phyloP scores from a whole-genome alignment of 2,797 vertebrate genomes.

The Tokudaia tokunoshimensis region DNA sequence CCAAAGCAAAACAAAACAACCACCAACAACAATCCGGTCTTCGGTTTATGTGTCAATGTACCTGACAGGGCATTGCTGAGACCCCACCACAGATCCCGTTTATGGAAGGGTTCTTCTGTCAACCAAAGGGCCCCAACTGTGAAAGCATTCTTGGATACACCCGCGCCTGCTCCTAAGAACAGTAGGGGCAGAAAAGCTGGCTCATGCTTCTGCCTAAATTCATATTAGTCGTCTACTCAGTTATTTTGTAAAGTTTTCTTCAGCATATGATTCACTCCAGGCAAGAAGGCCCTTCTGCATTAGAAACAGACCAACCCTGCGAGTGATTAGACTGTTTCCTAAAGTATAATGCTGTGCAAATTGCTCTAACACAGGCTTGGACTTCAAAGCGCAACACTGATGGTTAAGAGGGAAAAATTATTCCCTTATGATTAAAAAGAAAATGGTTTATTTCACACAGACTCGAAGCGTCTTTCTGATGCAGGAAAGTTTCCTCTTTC shows the following conservation, averaged over 20 bases:
- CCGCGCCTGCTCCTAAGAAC: neutral
- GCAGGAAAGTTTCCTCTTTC: slow-evolving; percentile 1
- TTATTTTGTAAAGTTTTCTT: slow-evolving; percentile 46
- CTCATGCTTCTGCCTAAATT: slow-evolving; percentile 62
- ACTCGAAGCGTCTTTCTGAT: neutral
- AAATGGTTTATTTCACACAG: slow-evolving; percentile 33
- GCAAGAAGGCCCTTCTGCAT: slow-evolving; percentile 36
- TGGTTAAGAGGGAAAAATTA: slow-evolving; percentile 68
- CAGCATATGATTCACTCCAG: slow-evolving; percentile 51
- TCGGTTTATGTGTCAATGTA: slow-evolving; percentile 10
- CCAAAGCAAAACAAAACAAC: neutral
- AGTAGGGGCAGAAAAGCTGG: neutral
- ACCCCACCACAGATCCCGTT: neutral
- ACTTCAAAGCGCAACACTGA: slow-evolving; percentile 74
- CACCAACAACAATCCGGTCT: neutral
- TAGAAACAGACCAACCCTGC: slow-evolving; percentile 64
- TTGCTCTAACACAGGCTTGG: slow-evolving; percentile 62
- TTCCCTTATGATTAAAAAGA: slow-evolving; percentile 72
- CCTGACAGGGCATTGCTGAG: neutral
- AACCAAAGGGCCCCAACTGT: slow-evolving; percentile 21
- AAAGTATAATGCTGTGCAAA: slow-evolving; percentile 62
- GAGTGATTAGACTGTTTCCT: slow-evolving; percentile 68
- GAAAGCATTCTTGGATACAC: neutral
- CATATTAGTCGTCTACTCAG: slow-evolving; percentile 54
- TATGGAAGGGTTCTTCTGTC: slow-evolving; percentile 12